Evolutionary conservation across 2,888 invertebrate species (phyloP), one percentile per base, ranked within the genome.

Genomic region (Oegoconia quadripuncta): DNA sequence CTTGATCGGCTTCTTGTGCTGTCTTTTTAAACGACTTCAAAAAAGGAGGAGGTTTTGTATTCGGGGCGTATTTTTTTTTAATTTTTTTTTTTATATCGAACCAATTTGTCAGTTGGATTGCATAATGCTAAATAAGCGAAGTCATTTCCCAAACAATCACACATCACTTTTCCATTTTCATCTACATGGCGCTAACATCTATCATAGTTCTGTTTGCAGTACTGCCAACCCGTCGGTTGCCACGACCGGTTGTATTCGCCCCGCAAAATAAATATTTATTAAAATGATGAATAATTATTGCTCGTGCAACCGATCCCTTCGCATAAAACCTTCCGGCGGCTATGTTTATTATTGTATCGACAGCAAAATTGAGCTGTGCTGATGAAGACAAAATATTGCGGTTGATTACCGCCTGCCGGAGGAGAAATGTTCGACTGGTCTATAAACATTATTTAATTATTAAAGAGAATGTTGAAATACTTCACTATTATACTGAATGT

Each of bases 261-360:
- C 46, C 39, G 44, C 49, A 55, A 56, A 65, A 65, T 66, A 62
- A 65, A 69, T 69, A 64, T 67, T 61, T 61, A 64, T 61, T 54
- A 55, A 63, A 65, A 65, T 58, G 44, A 51, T 54, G 57, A 59
- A 60, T 68, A 62, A 68, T 59, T 55, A 55, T 55, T 46, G 48
- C 44, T 50, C 45, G 48, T 50, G 51, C 59, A 59, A 51, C 55
- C 55, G 63, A 63, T 64, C 65, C 55, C 53, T 48, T 36, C 38
- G 12, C 37, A 14, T 41, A 64, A 59, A 55, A 52, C 55, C 53
- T 47, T 41, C 50, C 44, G 46, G 38, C 50, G 41, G 38, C 45
- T 50, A 52, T 59, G 57, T 61, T 62, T 62, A 57, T 61, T 58
- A 58, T 60, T 46, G 46, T 49, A 55, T 53, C 55, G 64, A 63